Percentiles rank a stretch among this genome's conserved stretches.
phyloP scores from a whole-genome alignment of 2,113 vertebrate genomes.

The Myrmecophaga tridactyla region DNA sequence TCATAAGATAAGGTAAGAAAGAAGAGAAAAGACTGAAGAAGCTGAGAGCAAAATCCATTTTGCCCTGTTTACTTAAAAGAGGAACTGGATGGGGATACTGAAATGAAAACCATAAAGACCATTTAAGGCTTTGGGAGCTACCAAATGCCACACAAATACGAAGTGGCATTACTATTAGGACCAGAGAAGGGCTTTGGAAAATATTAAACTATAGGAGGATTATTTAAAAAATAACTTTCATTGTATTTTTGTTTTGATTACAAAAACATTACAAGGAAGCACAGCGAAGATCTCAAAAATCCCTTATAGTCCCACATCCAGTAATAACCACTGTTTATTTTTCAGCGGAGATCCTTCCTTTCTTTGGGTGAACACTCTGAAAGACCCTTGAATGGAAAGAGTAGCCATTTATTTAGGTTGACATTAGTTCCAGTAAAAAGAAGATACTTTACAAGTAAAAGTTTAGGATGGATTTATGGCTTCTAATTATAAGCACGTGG shows the following conservation, averaged over 20 bases:
- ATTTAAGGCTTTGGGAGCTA: neutral
- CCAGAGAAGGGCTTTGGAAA: neutral
- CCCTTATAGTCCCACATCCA: neutral
- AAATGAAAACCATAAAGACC: neutral
- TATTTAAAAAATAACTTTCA: neutral
- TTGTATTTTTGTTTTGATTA: constrained; percentile 12
- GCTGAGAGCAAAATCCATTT: neutral
- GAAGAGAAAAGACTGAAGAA: neutral
- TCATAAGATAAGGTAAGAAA: neutral
- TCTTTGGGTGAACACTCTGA: neutral
- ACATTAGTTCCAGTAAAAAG: neutral
- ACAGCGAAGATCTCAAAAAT: neutral
- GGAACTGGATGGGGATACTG: neutral
- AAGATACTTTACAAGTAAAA: constrained; percentile 12
- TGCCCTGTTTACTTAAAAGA: neutral
- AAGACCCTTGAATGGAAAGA: neutral
- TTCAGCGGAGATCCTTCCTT: neutral
- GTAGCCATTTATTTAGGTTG: neutral
- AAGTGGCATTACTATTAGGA: neutral
- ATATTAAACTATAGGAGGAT: neutral
- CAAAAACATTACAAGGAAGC: neutral
- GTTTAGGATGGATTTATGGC: neutral
- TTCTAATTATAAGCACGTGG: constrained; percentile 18
- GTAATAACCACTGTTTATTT: neutral
- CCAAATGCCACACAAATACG: neutral